phyloP scores from a whole-genome alignment of 2,113 vertebrate species.

The Nothocercus nigrocapillus region DNA sequence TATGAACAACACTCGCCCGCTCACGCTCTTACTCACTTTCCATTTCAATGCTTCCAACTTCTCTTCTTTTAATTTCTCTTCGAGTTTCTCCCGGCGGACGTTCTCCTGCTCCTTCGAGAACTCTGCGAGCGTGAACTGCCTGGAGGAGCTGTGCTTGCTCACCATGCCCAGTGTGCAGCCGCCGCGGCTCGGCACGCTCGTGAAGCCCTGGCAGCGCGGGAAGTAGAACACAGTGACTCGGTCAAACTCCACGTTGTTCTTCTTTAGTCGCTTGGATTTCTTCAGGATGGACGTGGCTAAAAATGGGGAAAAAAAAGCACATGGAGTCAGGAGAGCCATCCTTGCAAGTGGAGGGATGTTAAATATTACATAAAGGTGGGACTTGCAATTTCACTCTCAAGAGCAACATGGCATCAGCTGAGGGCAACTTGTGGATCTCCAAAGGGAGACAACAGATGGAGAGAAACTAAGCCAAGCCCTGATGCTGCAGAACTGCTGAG shows the following conservation, averaged over 20 bases:
- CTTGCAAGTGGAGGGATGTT: not conserved
- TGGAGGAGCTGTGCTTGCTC: slow-evolving; percentile 83
- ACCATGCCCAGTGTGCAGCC: slow-evolving; percentile 97
- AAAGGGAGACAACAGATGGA: not conserved
- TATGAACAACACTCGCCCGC: accelerated
- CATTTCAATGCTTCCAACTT: slow-evolving; percentile 86
- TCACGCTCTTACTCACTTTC: slow-evolving; percentile 78
- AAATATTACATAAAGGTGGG: not conserved
- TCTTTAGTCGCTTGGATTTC: slow-evolving; percentile 83
- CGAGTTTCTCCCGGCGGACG: slow-evolving; percentile 84
- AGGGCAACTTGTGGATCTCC: not conserved
- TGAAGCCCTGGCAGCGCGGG: slow-evolving; percentile 96
- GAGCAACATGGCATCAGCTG: not conserved
- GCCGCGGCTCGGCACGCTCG: slow-evolving; percentile 93
- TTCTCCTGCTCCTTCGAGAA: slow-evolving; percentile 87
- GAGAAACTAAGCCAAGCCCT: not conserved
- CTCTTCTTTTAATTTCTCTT: slow-evolving; percentile 88
- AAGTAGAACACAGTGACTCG: slow-evolving; percentile 96
- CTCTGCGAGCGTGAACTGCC: slow-evolving; percentile 88
- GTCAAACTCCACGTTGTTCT: slow-evolving; percentile 88
- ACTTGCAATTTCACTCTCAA: not conserved
- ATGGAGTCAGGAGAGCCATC: not conserved
- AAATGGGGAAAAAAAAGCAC: not conserved
- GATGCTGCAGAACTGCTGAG: accelerated
- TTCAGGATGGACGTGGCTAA: slow-evolving; percentile 92